These are phyloP conservation scores for Dendrocincla fuliginosa DNA, from an alignment of 2,797 vertebrate genomes.

Conservation along the genomic window DNA sequence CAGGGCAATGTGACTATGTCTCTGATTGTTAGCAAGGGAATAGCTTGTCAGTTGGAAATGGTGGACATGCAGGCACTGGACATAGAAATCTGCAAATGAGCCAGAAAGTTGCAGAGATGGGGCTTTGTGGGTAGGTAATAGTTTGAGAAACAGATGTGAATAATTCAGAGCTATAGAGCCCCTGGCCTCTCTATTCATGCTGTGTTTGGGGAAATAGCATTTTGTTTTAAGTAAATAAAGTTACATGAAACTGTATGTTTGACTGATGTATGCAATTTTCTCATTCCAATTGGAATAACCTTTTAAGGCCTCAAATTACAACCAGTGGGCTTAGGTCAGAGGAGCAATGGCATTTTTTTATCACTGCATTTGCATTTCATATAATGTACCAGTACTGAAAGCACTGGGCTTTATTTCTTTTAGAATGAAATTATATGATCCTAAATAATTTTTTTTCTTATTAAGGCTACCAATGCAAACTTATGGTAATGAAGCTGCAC, in stretches of 20 bases:
- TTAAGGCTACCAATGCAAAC: neutral
- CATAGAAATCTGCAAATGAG: neutral
- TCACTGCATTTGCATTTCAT: neutral
- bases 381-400: neutral
- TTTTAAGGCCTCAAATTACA: neutral
- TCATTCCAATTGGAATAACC: neutral
- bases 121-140: neutral
- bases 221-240: neutral
- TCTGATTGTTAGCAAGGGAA: neutral
- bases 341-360: neutral
- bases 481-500: neutral
- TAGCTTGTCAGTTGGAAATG: neutral
- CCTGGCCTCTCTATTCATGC: neutral
- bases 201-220: neutral
- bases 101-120: accelerated
- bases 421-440: neutral
- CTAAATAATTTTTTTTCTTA: neutral
- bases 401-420: neutral
- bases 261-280: neutral
- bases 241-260: neutral
- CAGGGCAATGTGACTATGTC: neutral
- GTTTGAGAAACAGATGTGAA: neutral
- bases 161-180: neutral
- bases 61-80: neutral
- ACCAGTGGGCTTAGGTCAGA: neutral